Evolutionary conservation across 1,140 invertebrate species (phyloP).

Genomic region (Diorhabda sublineata): DNA sequence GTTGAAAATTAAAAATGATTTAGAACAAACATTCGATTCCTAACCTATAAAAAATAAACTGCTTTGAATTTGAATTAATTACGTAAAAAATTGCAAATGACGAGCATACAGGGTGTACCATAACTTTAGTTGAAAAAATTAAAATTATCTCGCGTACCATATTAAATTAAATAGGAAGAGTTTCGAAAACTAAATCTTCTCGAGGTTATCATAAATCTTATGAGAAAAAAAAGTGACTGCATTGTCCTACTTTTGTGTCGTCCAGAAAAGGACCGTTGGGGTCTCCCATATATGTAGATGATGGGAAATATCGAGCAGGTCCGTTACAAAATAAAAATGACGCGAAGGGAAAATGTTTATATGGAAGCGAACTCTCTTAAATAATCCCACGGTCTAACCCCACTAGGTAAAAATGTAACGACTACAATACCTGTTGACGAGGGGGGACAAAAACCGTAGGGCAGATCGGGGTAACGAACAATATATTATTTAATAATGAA

Average conservation of each 20-base stretch:
- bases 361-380: conserved; percentile 9
- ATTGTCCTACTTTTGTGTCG: conserved; percentile 1
- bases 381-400: conserved; percentile 18
- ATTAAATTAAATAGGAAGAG: too few species aligned
- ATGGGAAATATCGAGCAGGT: conserved; percentile 17
- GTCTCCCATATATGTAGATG: conserved; percentile 8
- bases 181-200: too few species aligned
- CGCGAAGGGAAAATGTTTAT: conserved; percentile 12
- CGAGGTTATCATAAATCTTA: not conserved
- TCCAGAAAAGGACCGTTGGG: conserved; percentile 5
- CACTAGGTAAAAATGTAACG: conserved; percentile 5
- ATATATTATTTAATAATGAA: too few species aligned
- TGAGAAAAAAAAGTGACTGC: not conserved
- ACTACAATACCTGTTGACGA: conserved; percentile 16
- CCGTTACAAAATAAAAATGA: conserved; percentile 8
- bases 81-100: too few species aligned
- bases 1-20: too few species aligned
- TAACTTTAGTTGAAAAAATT: too few species aligned
- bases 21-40: too few species aligned
- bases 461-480: conserved; percentile 1
- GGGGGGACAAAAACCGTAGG: conserved; percentile 14
- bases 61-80: too few species aligned
- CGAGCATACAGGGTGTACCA: too few species aligned
- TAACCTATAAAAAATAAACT: too few species aligned
- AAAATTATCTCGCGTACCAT: too few species aligned